Conservation (phyloP, 1,140 invertebrate genomes). For the Ips nitidus region DNA sequence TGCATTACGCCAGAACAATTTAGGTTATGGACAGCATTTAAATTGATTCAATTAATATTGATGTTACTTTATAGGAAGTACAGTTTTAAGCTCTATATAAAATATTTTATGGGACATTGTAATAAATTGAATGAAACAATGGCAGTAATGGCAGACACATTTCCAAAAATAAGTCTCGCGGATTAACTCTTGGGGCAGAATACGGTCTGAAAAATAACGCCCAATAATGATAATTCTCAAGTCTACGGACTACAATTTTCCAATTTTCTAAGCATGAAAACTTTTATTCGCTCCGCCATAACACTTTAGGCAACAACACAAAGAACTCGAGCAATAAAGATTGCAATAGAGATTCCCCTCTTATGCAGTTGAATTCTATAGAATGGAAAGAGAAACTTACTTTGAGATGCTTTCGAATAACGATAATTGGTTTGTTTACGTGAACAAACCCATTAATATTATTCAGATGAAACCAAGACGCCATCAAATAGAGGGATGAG, state of each 20-base stretch:
- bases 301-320: conserved; percentile 18
- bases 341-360: conserved; percentile 14
- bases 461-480: neutral
- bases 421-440: conserved; percentile 16
- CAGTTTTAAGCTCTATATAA: too few relatives aligned
- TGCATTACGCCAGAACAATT: too few relatives aligned
- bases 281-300: conserved; percentile 11
- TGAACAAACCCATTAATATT: conserved; percentile 21
- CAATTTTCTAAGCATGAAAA: conserved; percentile 18
- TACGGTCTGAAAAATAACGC: neutral
- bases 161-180: too few relatives aligned
- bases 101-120: too few relatives aligned
- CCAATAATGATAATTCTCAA: neutral
- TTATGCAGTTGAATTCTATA: conserved; percentile 25
- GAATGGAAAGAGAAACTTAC: conserved; percentile 14
- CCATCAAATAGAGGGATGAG: too few relatives aligned
- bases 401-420: conserved; percentile 15
- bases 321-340: conserved; percentile 18
- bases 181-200: too few relatives aligned
- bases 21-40: too few relatives aligned
- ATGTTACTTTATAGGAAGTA: too few relatives aligned
- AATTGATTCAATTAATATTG: too few relatives aligned
- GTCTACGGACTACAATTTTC: conserved; percentile 10
- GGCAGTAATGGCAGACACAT: too few relatives aligned
- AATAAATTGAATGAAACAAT: too few relatives aligned